These are phyloP conservation scores for Micromys minutus DNA, from an alignment of 2,113 vertebrate genomes.

Conservation along the genomic window DNA sequence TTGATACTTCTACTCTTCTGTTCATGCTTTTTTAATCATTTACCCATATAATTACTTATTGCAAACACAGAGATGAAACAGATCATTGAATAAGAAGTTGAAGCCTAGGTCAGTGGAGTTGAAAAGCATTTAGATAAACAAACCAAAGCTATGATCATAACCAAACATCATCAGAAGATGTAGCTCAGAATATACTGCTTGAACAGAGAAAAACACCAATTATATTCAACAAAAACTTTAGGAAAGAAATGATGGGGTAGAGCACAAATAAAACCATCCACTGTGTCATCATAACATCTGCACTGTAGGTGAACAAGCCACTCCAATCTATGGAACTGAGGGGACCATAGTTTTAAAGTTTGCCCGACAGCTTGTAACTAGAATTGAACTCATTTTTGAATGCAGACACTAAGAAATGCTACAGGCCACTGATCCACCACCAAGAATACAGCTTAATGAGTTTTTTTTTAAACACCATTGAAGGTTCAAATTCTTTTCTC, in stretches of 20 bases:
- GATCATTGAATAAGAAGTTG: slow-evolving; percentile 38
- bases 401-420: slow-evolving; percentile 48
- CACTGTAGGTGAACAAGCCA: slow-evolving; percentile 19
- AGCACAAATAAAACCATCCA: slow-evolving; percentile 49
- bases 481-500: background rate
- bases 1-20: slow-evolving; percentile 33
- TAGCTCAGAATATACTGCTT: slow-evolving; percentile 42
- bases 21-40: slow-evolving; percentile 43
- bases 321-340: slow-evolving; percentile 40
- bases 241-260: slow-evolving; percentile 14
- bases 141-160: slow-evolving; percentile 55
- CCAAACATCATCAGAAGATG: slow-evolving; percentile 12
- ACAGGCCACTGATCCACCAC: background rate
- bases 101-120: slow-evolving; percentile 63
- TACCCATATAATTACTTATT: slow-evolving; percentile 61
- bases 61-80: slow-evolving; percentile 51
- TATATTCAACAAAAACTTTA: slow-evolving; percentile 63
- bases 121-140: slow-evolving; percentile 69
- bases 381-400: slow-evolving; percentile 55
- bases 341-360: slow-evolving; percentile 37
- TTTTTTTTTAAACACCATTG: background rate
- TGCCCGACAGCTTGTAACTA: slow-evolving; percentile 60
- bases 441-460: slow-evolving; percentile 22
- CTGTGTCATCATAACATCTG: slow-evolving; percentile 21
- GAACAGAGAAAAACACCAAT: slow-evolving; percentile 65